Base-by-base conservation (phyloP, 2,888 invertebrate species). In the Harpalus rufipes region DNA sequence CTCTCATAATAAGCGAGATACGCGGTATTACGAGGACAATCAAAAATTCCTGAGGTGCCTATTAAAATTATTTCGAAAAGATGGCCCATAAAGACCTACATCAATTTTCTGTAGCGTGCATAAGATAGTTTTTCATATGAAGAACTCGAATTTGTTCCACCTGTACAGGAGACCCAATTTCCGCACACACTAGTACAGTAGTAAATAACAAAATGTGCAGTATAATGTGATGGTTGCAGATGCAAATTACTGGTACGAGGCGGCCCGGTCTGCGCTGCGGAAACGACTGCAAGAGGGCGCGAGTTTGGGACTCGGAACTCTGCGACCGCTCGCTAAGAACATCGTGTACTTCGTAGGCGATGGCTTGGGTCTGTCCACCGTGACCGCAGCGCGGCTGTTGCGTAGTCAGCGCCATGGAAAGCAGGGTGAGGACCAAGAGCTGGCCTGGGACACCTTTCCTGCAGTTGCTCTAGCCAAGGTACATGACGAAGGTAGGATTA, bases 351-450 rank as follows among this genome's bases (percentile, higher is more conserved):
- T 95, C 88, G 93, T 96, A n/a, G 96, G 96, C 5, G 96, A 96
- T 91, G 96, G 96, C n/a, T 95, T 96, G 95, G 95, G 95, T 51
- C 90, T 95, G 87, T 93, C 95, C 14, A 95, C 95, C 0, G 92
- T 94, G 6, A 95, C 95, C 0, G 95, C 95, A 1, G 95, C 95
- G 0, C 92, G 95, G 86, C 95, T 95, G 85, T 92, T 95, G 74
- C 92, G 94, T 78, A 95, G 95, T 0, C 95, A 95, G 89, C 90
- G 93, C 41, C 89, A 90, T 85, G 92, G 93, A 41, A 89, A 91
- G 85, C 91, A 93, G 21, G 95, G 95, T 0, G 95, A 95, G 89
- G 95, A 95, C 87, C 92, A 93, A 1, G 92, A 93, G 86, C 91
- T 96, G 58, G 93, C 93, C 10, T 95, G 95, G 93, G 96, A 96